Evolutionary conservation across 2,797 vertebrate species (phyloP).

Genomic region (Tenualosa ilisha): DNA sequence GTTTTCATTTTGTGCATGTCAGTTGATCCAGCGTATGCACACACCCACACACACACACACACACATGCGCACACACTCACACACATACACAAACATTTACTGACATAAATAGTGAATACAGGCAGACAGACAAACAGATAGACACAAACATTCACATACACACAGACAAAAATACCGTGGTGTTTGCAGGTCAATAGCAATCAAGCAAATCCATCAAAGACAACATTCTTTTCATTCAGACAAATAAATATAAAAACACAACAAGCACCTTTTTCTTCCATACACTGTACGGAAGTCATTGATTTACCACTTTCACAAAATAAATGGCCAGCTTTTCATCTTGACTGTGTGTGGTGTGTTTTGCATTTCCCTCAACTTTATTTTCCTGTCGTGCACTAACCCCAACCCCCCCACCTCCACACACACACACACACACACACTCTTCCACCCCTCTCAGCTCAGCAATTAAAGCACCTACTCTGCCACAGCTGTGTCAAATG

Average conservation of each 20-base stretch:
- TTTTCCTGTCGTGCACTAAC: neutral
- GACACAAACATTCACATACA: neutral
- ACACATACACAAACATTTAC: neutral
- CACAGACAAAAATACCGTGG: neutral
- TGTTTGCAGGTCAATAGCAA: neutral
- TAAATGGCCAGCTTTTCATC: too few relatives aligned
- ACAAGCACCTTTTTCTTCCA: neutral
- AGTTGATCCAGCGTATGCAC: neutral
- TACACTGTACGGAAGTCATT: neutral
- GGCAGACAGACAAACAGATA: neutral
- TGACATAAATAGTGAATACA: too few relatives aligned
- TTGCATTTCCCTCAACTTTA: constrained; percentile 11
- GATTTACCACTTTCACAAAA: neutral
- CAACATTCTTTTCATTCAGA: neutral
- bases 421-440: too few relatives aligned
- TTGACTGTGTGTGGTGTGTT: neutral
- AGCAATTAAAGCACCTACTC: constrained; percentile 6
- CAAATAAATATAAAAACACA: neutral
- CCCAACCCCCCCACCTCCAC: too few relatives aligned
- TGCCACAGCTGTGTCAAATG: constrained; percentile 58
- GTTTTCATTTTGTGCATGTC: neutral
- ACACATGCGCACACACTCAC: neutral
- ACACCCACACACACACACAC: neutral
- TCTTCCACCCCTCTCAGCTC: constrained; percentile 25
- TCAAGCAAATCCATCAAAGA: constrained; percentile 17